Conservation (phyloP, 1,140 invertebrate species). For the Coelopa frigida region DNA sequence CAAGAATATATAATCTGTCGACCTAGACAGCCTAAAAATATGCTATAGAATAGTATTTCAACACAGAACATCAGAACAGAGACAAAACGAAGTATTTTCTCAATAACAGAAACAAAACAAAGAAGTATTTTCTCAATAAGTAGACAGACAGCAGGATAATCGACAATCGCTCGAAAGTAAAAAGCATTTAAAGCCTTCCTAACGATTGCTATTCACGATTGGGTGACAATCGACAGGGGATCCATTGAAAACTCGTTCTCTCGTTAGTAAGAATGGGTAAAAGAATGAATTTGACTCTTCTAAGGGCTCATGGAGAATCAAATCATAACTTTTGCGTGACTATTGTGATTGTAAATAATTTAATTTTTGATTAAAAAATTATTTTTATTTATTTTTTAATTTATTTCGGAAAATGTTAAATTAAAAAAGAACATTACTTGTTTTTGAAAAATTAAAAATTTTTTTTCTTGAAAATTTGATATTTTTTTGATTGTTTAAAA, state of each 20-base stretch:
- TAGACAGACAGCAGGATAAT: background rate
- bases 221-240: too few species aligned
- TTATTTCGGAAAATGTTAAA: background rate
- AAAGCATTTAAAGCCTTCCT: background rate
- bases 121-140: background rate
- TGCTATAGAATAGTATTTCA: too few species aligned
- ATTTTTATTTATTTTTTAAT: background rate
- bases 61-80: too few species aligned
- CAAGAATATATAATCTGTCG: background rate
- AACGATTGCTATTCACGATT: too few species aligned
- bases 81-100: constrained; percentile 3
- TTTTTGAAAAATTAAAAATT: background rate
- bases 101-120: background rate
- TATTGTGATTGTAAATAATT: background rate
- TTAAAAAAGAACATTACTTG: background rate
- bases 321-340: constrained; percentile 40
- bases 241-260: too few species aligned
- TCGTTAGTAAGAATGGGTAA: too few species aligned
- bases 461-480: background rate
- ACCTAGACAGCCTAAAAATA: constrained; percentile 8
- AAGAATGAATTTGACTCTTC: constrained; percentile 43
- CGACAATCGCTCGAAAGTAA: background rate
- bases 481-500: constrained; percentile 1
- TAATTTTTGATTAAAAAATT: background rate
- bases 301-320: constrained; percentile 43